Evolutionary conservation across 2,888 invertebrate genomes (phyloP), one percentile per base, ranked within the genome.

Genomic region (Metopia argyrocephala): DNA sequence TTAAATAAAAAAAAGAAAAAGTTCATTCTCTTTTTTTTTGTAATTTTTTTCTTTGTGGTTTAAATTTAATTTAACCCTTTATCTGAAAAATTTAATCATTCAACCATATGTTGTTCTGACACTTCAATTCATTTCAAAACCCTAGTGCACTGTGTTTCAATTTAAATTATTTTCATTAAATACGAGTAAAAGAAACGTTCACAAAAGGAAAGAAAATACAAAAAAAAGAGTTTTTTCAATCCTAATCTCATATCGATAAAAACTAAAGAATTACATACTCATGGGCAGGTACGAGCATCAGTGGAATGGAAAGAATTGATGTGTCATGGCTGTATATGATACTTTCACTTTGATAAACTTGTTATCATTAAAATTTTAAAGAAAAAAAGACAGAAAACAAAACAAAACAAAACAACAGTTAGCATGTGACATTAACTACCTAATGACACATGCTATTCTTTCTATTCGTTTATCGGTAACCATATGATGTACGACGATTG

Each of bases 321-420:
- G 12, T 15, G 38, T 15, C 15, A 38, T 12, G 38, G 38, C 9
- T 38, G 38, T 12, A 9, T 20, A 45, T 73, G 85, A 85, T 85
- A 84, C 84, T 85, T 85, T 85, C 85, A 84, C 84, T 82, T 83
- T 82, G 85, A 85, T 85, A 85, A 83, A 76, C 69, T 70, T 78
- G 82, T 85, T 83, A 85, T 83, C 84, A 79, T 75, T 75, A 75
- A 20, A 57, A 27, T 7, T 57, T 25, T 25, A 65, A 7, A 21
- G 27, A 56, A 64, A 21, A 21, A 62, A 15, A 25, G 50, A 45
- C 31, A 56, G 5, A 31, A 59, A 38, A 18, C 18, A 70, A 28
- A 31, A 5, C 15, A 12, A 57, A 48, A 28, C 27, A 61, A 38
- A 65, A 54, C 66, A 76, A 70, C 76, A 82, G 79, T 82, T 75